Evolutionary conservation across 2,888 invertebrate genomes (phyloP).

Genomic region (Falcaria lacertinaria): DNA sequence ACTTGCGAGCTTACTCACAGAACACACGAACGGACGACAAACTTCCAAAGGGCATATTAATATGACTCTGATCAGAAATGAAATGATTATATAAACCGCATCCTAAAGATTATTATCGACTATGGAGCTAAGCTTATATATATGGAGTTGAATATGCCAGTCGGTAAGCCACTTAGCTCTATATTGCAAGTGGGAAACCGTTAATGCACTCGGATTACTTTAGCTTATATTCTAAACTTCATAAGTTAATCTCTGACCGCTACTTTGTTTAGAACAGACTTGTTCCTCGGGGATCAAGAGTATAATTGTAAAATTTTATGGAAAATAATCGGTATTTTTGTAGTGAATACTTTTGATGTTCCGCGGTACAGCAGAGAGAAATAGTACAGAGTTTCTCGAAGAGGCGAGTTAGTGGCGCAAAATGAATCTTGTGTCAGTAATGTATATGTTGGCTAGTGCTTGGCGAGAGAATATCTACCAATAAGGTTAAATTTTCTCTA

Average conservation of each 20-base stretch:
- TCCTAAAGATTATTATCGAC: conserved; percentile 28
- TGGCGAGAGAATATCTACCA: too few species aligned
- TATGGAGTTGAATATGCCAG: conserved; percentile 22
- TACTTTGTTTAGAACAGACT: background rate
- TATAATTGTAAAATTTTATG: too few species aligned
- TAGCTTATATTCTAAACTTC: conserved; percentile 6
- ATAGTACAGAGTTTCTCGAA: too few species aligned
- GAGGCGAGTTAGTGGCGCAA: too few species aligned
- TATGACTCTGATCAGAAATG: background rate
- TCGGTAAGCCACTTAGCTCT: conserved; percentile 37
- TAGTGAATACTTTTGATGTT: too few species aligned
- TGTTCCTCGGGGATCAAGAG: too few species aligned
- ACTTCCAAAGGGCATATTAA: background rate
- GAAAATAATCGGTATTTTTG: too few species aligned
- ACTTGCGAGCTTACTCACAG: background rate
- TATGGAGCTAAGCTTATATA: background rate
- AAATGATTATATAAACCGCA: conserved; percentile 8
- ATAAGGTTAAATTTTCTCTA: too few species aligned
- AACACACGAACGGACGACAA: background rate
- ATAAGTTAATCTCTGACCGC: background rate
- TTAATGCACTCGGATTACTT: conserved; percentile 24
- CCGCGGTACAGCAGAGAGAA: too few species aligned
- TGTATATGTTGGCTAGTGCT: too few species aligned
- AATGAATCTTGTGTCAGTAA: too few species aligned
- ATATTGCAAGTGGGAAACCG: conserved; percentile 28